Base-by-base conservation (phyloP, 1,140 invertebrate species). In the Carcinoscorpius rotundicauda region DNA sequence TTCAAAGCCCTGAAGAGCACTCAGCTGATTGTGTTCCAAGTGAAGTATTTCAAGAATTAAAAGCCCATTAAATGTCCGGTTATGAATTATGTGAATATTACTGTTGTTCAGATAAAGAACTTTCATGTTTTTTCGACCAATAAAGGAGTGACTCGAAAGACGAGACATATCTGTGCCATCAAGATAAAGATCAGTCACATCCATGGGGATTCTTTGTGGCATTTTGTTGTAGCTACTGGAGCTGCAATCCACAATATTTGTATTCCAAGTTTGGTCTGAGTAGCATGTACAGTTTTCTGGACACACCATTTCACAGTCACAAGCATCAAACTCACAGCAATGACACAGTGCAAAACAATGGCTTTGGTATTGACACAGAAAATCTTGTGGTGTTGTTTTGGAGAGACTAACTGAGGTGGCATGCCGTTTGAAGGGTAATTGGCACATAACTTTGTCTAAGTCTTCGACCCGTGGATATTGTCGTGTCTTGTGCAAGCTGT, bases 261-360 rank as follows among this genome's bases (percentile, higher is more conserved):
- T 89, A 67, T 87, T 88, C 91, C 91, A 94, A 10, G 90, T 87
- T 75, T 90, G 87, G 73, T 94, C 91, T 6, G 73, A 67, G 76
- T 92, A 94, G 74, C 91, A 96, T 66, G 87, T 87, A 78, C 91
- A 96, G 73, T 92, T 91, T 67, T 84, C 83, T 3, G 92, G 92
- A 73, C 91, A 96, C 4, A 87, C 92, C 90, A 94, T 94, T 78
- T 93, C 89, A 77, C 92, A 95, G 76, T 95, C 92, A 76, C 92
- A 96, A 60, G 90, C 91, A 75, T 94, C 91, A 75, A 92, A 94
- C 71, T 95, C 91, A 74, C 92, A 95, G 77, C 92, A 96, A 72
- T 92, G 89, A 74, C 92, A 96, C 59, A 93, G 78, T 11, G 91
- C 87, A 77, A 94, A 94, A 79, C 92, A 95, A 77, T 95, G 92